phyloP scores from a whole-genome alignment of 2,797 vertebrate genomes.

The Thunnus albacares region DNA sequence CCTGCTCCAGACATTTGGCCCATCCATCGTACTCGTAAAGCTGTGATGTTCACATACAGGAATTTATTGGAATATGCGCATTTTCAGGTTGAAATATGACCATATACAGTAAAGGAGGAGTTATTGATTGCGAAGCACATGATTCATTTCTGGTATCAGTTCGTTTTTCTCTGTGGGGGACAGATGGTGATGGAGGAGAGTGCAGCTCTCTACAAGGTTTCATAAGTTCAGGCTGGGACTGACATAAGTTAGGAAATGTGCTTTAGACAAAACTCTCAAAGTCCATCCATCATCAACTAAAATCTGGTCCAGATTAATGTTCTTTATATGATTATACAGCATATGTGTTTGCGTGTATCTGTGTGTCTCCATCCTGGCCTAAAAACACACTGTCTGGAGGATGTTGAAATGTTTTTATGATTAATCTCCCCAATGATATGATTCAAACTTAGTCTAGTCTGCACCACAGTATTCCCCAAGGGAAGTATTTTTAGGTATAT shows the following conservation, averaged over 20 bases:
- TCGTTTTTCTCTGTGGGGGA: slow-evolving; percentile 27
- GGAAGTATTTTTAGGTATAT: neutral
- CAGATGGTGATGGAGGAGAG: neutral
- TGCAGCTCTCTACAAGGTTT: slow-evolving; percentile 4
- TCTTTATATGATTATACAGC: neutral
- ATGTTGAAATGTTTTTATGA: slow-evolving; percentile 22
- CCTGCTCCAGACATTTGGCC: slow-evolving; percentile 54
- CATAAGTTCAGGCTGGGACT: slow-evolving; percentile 17
- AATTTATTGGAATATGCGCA: slow-evolving; percentile 47
- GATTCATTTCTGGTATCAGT: slow-evolving; percentile 37
- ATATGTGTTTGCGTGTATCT: neutral
- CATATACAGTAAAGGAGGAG: slow-evolving; percentile 11
- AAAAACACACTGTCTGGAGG: neutral
- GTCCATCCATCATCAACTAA: slow-evolving; percentile 7
- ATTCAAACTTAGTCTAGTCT: slow-evolving; percentile 20
- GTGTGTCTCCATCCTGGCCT: neutral
- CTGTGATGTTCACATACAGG: slow-evolving; percentile 49
- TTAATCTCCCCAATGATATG: slow-evolving; percentile 9
- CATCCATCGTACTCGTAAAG: slow-evolving; percentile 49
- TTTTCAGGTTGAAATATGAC: slow-evolving; percentile 37
- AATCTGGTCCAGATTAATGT: slow-evolving; percentile 7
- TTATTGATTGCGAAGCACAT: slow-evolving; percentile 35
- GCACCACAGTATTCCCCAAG: slow-evolving; percentile 7
- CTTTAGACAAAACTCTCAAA: slow-evolving; percentile 36
- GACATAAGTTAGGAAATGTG: slow-evolving; percentile 20